Base-by-base conservation (phyloP, 2,113 vertebrate species). In the Sinocyclocheilus grahami region DNA sequence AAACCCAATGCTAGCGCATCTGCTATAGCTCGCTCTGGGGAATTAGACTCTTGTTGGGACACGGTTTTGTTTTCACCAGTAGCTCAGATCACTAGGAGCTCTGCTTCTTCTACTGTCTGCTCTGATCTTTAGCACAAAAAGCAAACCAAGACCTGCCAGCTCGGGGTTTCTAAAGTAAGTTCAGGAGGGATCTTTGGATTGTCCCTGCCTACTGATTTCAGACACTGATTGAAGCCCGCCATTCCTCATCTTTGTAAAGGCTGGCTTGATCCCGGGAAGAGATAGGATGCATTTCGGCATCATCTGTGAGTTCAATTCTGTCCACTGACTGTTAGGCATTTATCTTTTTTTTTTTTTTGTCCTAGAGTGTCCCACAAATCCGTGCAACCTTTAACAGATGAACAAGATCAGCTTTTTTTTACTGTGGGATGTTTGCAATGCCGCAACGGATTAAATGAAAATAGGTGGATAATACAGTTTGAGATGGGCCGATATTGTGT, bases 21-120 rank as follows among this genome's bases (percentile, higher is more conserved):
- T 87, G 82, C 74, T 30, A 46, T 37, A 27, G 83, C 24, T 80
- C 33, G 30, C 80, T 69, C 86, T 55, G 8, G 83, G 69, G 76
- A 85, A 89, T 63, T 55, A 14, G 18, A 48, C 30, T 85, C 63
- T 74, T 81, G 74, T 86, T 85, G 84, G 80, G 71, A 55, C 60
- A 84, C 3, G 60, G 33, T 75, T 86, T 86, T 85, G 53, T 81
- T 67, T 83, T 86, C 86, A 67, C 42, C 74, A 87, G 69, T 67
- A 84, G 51, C 30, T 84, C 82, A 82, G 63, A 82, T 82, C 63
- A 71, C 81, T 71, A 71, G 80, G 9, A 63, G n/a, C 79, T 37
- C 42, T 27, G 80, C 27, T 83, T 83, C 82, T 58, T 72, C 30
- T 71, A 53, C 62, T n/a, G 18, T 71, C 42, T 82, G 16, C 81